Conservation (phyloP, 2,888 invertebrate species). For the Lucinisca nassula region DNA sequence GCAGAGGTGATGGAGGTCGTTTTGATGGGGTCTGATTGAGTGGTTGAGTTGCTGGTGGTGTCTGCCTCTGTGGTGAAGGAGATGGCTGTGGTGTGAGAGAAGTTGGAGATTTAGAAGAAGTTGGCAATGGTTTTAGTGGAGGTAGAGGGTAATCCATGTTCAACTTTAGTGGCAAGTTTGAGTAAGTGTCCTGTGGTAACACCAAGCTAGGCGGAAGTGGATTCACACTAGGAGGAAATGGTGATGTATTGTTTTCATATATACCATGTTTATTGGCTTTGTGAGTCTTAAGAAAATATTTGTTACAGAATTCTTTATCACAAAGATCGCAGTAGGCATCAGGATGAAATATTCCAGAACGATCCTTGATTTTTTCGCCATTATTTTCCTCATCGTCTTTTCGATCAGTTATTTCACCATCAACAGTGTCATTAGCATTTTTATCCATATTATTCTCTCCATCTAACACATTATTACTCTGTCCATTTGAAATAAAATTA, state of each 20-base stretch:
- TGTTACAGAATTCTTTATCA: constrained; percentile 99
- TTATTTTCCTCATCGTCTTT: constrained; percentile 23
- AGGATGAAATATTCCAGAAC: constrained; percentile 94
- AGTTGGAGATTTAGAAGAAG: constrained; percentile 52
- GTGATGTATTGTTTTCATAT: constrained; percentile 83
- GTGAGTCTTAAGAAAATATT: constrained; percentile 99
- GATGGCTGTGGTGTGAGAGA: constrained; percentile 36
- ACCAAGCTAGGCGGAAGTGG: constrained; percentile 74
- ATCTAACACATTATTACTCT: constrained; percentile 68
- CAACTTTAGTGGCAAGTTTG: constrained; percentile 62
- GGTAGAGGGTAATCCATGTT: constrained; percentile 69
- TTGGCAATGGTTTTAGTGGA: constrained; percentile 65
- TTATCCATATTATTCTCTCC: constrained; percentile 67
- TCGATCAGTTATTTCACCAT: constrained; percentile 64
- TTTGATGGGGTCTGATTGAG: constrained; percentile 59
- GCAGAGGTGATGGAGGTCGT: constrained; percentile 65
- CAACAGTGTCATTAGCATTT: constrained; percentile 66
- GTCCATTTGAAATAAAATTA: constrained; percentile 77
- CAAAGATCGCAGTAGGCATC: constrained; percentile 99
- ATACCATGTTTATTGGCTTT: constrained; percentile 99
- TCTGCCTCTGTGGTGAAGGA: constrained; percentile 71
- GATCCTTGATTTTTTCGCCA: constrained; percentile 59
- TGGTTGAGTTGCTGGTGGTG: constrained; percentile 71
- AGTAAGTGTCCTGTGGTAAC: constrained; percentile 76
- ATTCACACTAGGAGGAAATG: constrained; percentile 73